These are phyloP conservation scores for Margaritifera margaritifera DNA, from an alignment of 2,888 invertebrate species.

Conservation along the genomic window DNA sequence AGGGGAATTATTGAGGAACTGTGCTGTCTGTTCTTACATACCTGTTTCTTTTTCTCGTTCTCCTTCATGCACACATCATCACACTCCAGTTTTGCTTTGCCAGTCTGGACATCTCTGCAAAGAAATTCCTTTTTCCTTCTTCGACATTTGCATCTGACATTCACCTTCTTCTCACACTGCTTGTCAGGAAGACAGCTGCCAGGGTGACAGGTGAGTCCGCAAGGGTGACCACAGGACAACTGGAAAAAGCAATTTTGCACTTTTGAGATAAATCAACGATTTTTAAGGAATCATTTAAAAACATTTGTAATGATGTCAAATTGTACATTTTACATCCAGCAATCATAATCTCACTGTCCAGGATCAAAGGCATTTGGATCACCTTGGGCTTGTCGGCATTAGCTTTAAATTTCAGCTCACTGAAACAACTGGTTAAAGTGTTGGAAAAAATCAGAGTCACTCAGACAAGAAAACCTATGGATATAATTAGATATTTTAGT, in stretches of 20 bases:
- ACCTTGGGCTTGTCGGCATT: too few relatives aligned
- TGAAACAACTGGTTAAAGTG: too few relatives aligned
- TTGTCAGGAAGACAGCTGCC: slow-evolving; percentile 74
- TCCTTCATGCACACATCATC: slow-evolving; percentile 63
- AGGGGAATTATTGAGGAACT: too few relatives aligned
- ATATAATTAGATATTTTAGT: neutral
- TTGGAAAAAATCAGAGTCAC: too few relatives aligned
- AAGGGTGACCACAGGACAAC: slow-evolving; percentile 88
- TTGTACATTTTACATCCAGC: too few relatives aligned
- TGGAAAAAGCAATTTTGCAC: slow-evolving; percentile 67
- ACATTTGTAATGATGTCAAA: too few relatives aligned
- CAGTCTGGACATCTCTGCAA: slow-evolving; percentile 74
- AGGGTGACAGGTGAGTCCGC: slow-evolving; percentile 67
- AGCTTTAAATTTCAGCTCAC: too few relatives aligned
- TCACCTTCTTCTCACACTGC: slow-evolving; percentile 85
- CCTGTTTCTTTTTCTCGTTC: slow-evolving; percentile 57
- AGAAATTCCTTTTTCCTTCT: slow-evolving; percentile 83
- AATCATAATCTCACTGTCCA: too few relatives aligned
- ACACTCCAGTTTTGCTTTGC: slow-evolving; percentile 60
- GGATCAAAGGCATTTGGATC: too few relatives aligned
- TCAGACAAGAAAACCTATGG: too few relatives aligned
- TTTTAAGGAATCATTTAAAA: too few relatives aligned
- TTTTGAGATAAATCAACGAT: too few relatives aligned
- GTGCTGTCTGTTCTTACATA: slow-evolving; percentile 72
- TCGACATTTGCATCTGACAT: slow-evolving; percentile 85